These are phyloP conservation scores for Rhagium mordax DNA, from an alignment of 2,888 invertebrate genomes.

Conservation along the genomic window DNA sequence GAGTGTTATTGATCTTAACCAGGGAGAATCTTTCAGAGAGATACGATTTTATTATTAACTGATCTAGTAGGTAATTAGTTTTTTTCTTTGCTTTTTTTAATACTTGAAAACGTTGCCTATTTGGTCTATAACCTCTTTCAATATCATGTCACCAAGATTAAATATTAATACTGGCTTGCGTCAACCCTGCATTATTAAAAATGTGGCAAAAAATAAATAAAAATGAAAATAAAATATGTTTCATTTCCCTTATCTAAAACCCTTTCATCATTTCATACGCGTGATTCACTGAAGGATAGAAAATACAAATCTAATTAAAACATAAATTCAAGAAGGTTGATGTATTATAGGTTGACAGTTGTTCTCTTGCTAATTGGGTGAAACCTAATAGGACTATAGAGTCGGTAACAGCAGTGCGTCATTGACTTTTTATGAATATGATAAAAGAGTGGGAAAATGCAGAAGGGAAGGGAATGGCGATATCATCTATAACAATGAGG, in stretches of 20 bases:
- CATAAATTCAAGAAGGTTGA: constrained; percentile 48
- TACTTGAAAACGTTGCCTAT: too few relatives aligned
- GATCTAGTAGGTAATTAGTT: too few relatives aligned
- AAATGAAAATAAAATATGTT: too few relatives aligned
- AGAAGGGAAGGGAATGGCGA: constrained; percentile 41
- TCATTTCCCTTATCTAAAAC: neutral
- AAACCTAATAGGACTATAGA: constrained; percentile 53
- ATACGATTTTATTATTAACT: too few relatives aligned
- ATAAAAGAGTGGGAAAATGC: constrained; percentile 51
- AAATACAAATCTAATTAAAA: constrained; percentile 43
- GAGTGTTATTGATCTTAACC: too few relatives aligned
- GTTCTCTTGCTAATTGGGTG: constrained; percentile 57
- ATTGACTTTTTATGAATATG: constrained; percentile 56
- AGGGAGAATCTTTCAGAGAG: too few relatives aligned
- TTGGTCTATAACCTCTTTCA: too few relatives aligned
- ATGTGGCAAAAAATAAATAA: too few relatives aligned
- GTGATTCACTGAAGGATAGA: constrained; percentile 16
- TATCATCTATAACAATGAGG: constrained; percentile 60
- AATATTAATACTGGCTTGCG: too few relatives aligned
- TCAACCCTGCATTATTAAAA: too few relatives aligned
- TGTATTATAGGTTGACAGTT: constrained; percentile 52
- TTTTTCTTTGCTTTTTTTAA: too few relatives aligned
- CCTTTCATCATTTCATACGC: constrained; percentile 6
- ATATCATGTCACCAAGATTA: too few relatives aligned
- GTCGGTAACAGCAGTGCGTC: constrained; percentile 47